Evolutionary conservation across 2,888 invertebrate genomes (phyloP).

Genomic region (Opisthograptis luteolata): DNA sequence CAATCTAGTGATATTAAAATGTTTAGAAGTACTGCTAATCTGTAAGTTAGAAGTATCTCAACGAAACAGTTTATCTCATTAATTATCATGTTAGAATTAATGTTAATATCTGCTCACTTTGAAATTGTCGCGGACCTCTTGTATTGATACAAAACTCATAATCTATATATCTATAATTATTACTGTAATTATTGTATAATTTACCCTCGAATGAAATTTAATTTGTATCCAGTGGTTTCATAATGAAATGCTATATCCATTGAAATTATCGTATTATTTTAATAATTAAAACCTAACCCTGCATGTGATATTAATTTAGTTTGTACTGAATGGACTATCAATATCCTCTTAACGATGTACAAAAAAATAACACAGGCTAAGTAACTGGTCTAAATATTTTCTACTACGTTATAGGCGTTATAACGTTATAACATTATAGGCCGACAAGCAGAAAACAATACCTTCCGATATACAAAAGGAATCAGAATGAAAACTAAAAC

Average conservation of each 20-base stretch:
- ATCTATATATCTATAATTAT: constrained; percentile 27
- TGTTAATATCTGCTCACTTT: neutral
- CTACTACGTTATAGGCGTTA: no score
- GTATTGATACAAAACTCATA: constrained; percentile 27
- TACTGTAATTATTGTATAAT: constrained; percentile 30
- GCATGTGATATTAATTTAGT: no score
- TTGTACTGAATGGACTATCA: no score
- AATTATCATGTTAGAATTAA: neutral
- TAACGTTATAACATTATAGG: no score
- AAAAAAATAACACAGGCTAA: no score
- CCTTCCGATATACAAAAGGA: no score
- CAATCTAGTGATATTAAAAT: neutral
- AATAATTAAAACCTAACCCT: no score
- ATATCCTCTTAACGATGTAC: no score
- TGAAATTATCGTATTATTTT: constrained; percentile 51
- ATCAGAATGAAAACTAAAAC: no score
- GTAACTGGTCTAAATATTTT: no score
- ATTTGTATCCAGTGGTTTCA: constrained; percentile 60
- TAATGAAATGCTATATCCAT: constrained; percentile 63
- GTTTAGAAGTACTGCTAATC: neutral
- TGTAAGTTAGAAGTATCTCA: neutral
- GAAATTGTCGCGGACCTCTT: constrained; percentile 44
- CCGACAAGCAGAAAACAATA: no score
- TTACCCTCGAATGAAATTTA: constrained; percentile 42
- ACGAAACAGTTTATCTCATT: neutral